Percentiles rank a stretch among this genome's conserved stretches.
These are phyloP conservation scores for Pachypanchax playfairii DNA, from an alignment of 2,113 vertebrate species.

Conservation along the genomic window DNA sequence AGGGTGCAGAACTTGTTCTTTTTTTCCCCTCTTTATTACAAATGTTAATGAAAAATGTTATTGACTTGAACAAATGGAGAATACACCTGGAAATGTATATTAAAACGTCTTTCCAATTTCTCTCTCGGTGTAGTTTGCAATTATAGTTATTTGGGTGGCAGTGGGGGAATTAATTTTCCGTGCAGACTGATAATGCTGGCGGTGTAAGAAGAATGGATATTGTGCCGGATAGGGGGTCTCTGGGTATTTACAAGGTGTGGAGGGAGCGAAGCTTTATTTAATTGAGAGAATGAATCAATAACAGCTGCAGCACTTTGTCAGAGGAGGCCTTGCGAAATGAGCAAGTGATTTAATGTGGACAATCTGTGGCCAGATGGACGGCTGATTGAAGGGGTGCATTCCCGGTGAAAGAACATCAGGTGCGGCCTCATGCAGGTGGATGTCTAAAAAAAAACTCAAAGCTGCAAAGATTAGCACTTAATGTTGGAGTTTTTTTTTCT, in stretches of 20 bases:
- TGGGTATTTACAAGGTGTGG: slow-evolving; percentile 80
- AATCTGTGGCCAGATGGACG: slow-evolving; percentile 51
- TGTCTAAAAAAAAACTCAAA: slow-evolving; percentile 30
- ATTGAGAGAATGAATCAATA: slow-evolving; percentile 86
- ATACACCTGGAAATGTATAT: slow-evolving; percentile 84
- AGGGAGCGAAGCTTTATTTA: slow-evolving; percentile 83
- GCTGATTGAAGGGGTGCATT: slow-evolving; percentile 61
- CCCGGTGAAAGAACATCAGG: slow-evolving; percentile 35
- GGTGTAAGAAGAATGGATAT: slow-evolving; percentile 79
- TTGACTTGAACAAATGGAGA: slow-evolving; percentile 85
- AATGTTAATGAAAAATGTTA: slow-evolving; percentile 85
- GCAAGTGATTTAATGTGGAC: slow-evolving; percentile 79
- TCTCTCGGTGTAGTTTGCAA: slow-evolving; percentile 80
- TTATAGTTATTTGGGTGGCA: slow-evolving; percentile 85
- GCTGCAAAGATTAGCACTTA: slow-evolving; percentile 25
- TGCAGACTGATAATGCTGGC: slow-evolving; percentile 81
- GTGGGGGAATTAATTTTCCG: slow-evolving; percentile 83
- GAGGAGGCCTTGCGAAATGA: slow-evolving; percentile 77
- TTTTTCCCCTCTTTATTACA: slow-evolving; percentile 80
- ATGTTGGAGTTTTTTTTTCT: slow-evolving; percentile 4
- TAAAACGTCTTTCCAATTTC: slow-evolving; percentile 81
- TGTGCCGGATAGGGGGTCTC: slow-evolving; percentile 84
- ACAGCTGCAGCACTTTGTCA: slow-evolving; percentile 76
- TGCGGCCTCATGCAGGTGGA: slow-evolving; percentile 33
- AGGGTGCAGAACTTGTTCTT: slow-evolving; percentile 61